phyloP scores from a whole-genome alignment of 1,140 invertebrate genomes.

The Venustaconcha ellipsiformis region DNA sequence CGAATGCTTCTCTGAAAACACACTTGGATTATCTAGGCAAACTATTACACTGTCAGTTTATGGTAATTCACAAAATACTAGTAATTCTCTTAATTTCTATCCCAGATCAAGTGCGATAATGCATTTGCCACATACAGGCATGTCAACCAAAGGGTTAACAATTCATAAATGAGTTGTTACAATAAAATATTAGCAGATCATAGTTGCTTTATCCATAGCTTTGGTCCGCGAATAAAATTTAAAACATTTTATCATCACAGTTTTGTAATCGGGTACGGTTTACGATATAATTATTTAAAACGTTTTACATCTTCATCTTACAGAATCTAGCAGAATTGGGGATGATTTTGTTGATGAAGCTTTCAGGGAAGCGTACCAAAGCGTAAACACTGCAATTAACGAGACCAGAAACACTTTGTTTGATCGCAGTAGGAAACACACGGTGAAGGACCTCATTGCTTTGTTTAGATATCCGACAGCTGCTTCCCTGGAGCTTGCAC shows the following conservation, averaged over 20 bases:
- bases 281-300: too few species aligned
- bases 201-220: too few species aligned
- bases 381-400: slow-evolving; percentile 88
- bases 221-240: too few species aligned
- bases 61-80: slow-evolving; percentile 10
- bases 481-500: slow-evolving; percentile 82
- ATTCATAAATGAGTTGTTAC: too few species aligned
- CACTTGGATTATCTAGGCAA: slow-evolving; percentile 27
- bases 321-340: slow-evolving; percentile 56
- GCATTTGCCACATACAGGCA: too few species aligned
- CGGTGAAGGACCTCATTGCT: slow-evolving; percentile 77
- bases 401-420: slow-evolving; percentile 84
- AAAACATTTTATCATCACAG: too few species aligned
- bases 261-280: too few species aligned
- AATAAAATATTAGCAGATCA: too few species aligned
- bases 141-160: too few species aligned
- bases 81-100: too few species aligned
- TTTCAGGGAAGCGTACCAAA: slow-evolving; percentile 78
- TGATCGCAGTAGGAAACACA: slow-evolving; percentile 62
- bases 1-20: slow-evolving; percentile 86
- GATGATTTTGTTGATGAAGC: slow-evolving; percentile 79
- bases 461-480: slow-evolving; percentile 84
- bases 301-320: too few species aligned
- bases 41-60: slow-evolving; percentile 13
- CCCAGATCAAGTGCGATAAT: too few species aligned